Base-by-base conservation (phyloP, 53 echinoderm and acorn worm genomes). In the Paelopatides confundens region DNA sequence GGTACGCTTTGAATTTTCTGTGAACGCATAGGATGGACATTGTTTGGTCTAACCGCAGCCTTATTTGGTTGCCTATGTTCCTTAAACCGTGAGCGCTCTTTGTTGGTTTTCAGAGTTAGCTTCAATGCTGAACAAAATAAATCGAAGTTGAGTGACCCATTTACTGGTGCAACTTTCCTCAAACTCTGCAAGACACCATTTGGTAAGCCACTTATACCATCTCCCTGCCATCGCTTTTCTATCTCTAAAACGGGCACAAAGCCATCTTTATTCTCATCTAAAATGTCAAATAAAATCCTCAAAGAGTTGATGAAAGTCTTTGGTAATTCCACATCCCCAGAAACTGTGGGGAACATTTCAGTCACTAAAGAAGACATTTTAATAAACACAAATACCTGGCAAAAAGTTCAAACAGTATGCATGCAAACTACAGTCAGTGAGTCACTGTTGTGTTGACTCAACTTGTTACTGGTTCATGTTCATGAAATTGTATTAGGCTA, bases 231-330 rank as follows among this genome's bases (percentile, higher is more conserved):
- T 51, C 97, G 82, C 62, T 83, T 86, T 87, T 95, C 92, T 54
- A 97, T 97, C 64, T 95, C 95, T 7, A 63, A 38, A 38, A 95
- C 88, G 18, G 89, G 90, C 2, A 97, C 95, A 26, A 90, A 69
- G 6, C 95, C 95, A 81, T 93, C 91, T 12, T 82, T 90, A 71
- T 97, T 94, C 62, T 97, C 97, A 79, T 97, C 97, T 52, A 97
- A 85, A 92, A 97, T 97, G 24, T 97, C 97, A 69, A 97, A 97
- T 21, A 97, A 74, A 69, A 97, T 92, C 89, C 90, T 87, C 68
- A 97, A 67, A n/a, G 97, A 97, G 30, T 92, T 90, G 35, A 97
- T 95, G 65, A 97, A 95, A 32, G 93, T 91, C 85, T 90, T 93
- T 0, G 97, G 97, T 37, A 95, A 77, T 69, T 90, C 90, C 46